Base-by-base conservation (phyloP, 2,888 invertebrate genomes). In the Tanytarsus gracilentus region DNA sequence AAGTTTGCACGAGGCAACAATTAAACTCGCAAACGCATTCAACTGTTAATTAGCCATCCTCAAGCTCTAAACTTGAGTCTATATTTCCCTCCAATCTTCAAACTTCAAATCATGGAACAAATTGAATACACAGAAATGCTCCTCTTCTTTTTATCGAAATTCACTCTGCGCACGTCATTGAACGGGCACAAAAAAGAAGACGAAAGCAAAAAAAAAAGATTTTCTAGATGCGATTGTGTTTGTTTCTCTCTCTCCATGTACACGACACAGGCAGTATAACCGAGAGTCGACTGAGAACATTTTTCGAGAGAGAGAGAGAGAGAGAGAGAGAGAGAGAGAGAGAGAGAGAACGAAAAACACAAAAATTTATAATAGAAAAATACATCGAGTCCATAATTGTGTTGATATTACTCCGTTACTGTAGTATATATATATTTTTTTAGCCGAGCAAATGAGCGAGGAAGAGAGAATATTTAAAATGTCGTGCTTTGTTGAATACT, bases 161-260 rank as follows among this genome's bases (percentile, higher is more conserved):
- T 36, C 25, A 36, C 53, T 36, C 53, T 53, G 53, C 53, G 53
- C 53, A 53, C 53, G 53, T 53, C 53, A 53, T 53, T 36, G 25
- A 30, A 30, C 30, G 30, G 9, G 11, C 39, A 39, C 51, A 29
- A 14, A 33, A 53, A 51, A 53, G 25, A 53, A 29, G 53, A 53
- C 33, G 53, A 51, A 51, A 51, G 51, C 51, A 30, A 51, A 51
- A 51, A 51, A 51, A 51, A 39, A 39, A 27, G 18, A 53, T 53
- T 36, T 53, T 53, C 36, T 36, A 36, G 53, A 29, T 53, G 33
- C 25, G 36, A 36, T 33, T 53, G 53, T 53, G 21, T 53, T 53
- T 53, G 53, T 53, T 36, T 27, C n/a, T n/a, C n/a, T n/a, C n/a
- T n/a, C n/a, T n/a, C n/a, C 16, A 18, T 53, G 18, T 36, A 53